Evolutionary conservation across 2,888 invertebrate genomes (phyloP), one percentile per base, ranked within the genome.

Genomic region (Dusona sp.): DNA sequence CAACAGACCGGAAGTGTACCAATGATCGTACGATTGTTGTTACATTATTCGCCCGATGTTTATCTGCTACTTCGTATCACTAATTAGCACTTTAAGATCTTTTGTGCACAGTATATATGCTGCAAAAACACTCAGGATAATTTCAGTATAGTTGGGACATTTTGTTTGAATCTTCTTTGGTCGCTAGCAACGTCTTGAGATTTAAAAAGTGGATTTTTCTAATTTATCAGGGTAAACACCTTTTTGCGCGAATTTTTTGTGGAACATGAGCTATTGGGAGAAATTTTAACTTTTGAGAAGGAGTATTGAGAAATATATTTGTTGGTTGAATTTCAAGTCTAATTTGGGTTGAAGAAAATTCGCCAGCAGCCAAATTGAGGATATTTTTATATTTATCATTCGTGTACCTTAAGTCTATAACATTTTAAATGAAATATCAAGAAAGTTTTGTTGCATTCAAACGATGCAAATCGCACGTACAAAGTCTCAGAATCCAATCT

Each of bases 31-130:
- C 25, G 3, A 61, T 61, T 29, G 25, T 16, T 11, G 29, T 61
- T 29, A 16, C 22, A 61, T 57, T 57, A 25, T 70, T n/a, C 22
- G 16, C 13, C 70, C 16, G 45, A 70, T 29, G 45, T 42, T 38
- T 70, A 61, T 25, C 42, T 25, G 61, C 38, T 45, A 38, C 74
- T 61, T 54, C 33, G 36, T 64, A 38, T 38, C 42, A 77, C 19
- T 51, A 65, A 78, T 78, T 77, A 78, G 77, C 54, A 73, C 64
- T 72, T 11, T 72, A 38, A 72, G 64, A 51, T 67, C 22, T 77
- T 54, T 72, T 61, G 73, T 64, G 48, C 79, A 73, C 65, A 74
- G 65, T 45, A 78, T 83, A 25, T 48, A 45, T 51, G 22, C 48
- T 48, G 48, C 51, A n/a, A 51, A 45, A 38, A 72, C 33, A 51